Percentiles rank a stretch among this genome's conserved stretches.
Evolutionary conservation across 2,113 vertebrate genomes (phyloP).

Genomic region (Dermatemys mawii): DNA sequence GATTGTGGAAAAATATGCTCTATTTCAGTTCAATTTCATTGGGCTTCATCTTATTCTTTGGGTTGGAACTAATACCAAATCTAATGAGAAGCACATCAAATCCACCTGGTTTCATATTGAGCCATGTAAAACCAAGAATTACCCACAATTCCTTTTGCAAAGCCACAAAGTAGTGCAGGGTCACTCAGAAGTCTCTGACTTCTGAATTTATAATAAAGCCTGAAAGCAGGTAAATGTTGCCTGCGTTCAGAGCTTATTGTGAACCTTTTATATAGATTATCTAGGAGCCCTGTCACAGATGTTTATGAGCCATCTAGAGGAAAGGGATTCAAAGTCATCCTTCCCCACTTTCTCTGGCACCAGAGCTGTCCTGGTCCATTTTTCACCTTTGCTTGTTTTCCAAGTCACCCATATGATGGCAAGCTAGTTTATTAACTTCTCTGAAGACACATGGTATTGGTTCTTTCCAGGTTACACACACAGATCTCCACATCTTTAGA

Average conservation of each 20-base stretch:
- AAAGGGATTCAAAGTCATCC: not conserved
- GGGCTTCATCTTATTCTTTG: not conserved
- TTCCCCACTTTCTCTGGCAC: not conserved
- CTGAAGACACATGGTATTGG: not conserved
- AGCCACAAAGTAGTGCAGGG: not conserved
- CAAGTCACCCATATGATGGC: not conserved
- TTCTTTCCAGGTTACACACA: not conserved
- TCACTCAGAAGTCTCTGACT: not conserved
- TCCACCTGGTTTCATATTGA: not conserved
- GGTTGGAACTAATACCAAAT: not conserved
- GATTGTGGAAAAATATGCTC: not conserved
- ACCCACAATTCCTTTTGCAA: not conserved
- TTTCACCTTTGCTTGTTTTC: not conserved
- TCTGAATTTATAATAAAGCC: not conserved
- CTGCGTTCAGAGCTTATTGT: not conserved
- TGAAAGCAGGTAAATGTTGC: not conserved
- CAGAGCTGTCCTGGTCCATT: not conserved
- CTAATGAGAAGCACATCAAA: not conserved
- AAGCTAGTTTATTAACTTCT: not conserved
- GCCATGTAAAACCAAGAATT: not conserved
- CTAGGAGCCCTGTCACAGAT: not conserved
- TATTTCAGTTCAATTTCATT: not conserved
- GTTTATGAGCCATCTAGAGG: not conserved
- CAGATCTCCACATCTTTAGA: not conserved
- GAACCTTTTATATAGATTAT: not conserved